Base-by-base conservation (phyloP, 2,888 invertebrate species). In the Chrysolina americana region DNA sequence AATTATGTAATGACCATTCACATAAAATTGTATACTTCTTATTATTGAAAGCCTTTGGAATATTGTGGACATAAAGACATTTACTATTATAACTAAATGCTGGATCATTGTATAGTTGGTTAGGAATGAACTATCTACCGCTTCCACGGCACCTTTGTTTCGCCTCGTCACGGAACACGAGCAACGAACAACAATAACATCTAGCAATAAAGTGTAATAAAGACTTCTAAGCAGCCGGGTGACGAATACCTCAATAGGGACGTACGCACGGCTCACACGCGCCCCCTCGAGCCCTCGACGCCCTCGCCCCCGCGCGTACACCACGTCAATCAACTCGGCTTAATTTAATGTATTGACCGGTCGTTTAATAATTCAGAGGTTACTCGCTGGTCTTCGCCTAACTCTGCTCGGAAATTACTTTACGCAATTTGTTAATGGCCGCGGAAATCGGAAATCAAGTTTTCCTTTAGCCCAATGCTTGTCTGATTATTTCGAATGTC, bases 191-290 rank as follows among this genome's bases (percentile, higher is more conserved):
- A 59, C 59, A 59, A 59, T 59, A 59, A 59, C 36, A n/a, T 10
- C 36, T 28, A 28, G 59, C 80, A 81, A 79, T 81, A 80, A 83
- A 81, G 74, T 77, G 72, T 75, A 80, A 81, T 81, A 80, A 81
- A 80, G 78, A 74, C 75, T 53, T 21, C 77, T 75, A 79, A 81
- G 79, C 81, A 82, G 78, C 79, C 80, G 82, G 83, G 81, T 82
- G 83, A 82, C 81, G 82, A 73, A 77, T 78, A 76, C 79, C 78
- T 70, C 73, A 77, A 73, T 73, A 75, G 71, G 59, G 65, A 71
- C 69, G 75, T 72, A 74, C 81, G 78, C 79, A 79, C 80, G 82
- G 74, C 79, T 75, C 76, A 76, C 84, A 84, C 83, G 83, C 82
- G 83, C 78, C 76, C 75, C 81, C 79, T 83, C 81, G 75, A 83